Evolutionary conservation across 1,140 invertebrate genomes (phyloP).

Genomic region (Drosophila tsacasi): DNA sequence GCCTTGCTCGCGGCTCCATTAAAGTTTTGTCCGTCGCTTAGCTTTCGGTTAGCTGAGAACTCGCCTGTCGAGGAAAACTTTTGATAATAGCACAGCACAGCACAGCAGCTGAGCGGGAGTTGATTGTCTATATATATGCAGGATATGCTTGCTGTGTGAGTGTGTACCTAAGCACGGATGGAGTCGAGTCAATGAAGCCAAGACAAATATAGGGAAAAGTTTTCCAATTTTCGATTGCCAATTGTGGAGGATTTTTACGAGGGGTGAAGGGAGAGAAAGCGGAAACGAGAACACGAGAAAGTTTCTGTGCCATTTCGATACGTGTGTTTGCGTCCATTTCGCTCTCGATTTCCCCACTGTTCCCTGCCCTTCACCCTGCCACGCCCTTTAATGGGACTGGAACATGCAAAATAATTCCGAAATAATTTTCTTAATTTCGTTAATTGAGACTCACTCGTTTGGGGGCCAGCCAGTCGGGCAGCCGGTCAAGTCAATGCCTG

Average conservation of each 20-base stretch:
- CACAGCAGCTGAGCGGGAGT: constrained; percentile 41
- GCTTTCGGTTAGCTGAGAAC: constrained; percentile 52
- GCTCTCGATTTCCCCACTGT: constrained; percentile 14
- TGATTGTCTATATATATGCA: constrained; percentile 40
- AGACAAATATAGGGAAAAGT: constrained; percentile 83
- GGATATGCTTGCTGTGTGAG: not conserved
- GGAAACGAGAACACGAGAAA: constrained; percentile 61
- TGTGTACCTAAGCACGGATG: constrained; percentile 32
- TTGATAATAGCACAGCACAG: constrained; percentile 73
- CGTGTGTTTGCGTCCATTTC: constrained; percentile 31
- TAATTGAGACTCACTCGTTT: constrained; percentile 16
- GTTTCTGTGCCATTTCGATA: constrained; percentile 71
- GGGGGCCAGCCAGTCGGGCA: not conserved
- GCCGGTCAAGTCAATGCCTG: constrained; percentile 40
- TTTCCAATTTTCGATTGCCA: constrained; percentile 84
- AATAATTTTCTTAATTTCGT: constrained; percentile 39
- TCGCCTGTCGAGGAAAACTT: constrained; percentile 63
- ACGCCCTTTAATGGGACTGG: constrained; percentile 12
- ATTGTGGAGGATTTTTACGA: constrained; percentile 74
- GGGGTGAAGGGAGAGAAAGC: constrained; percentile 7
- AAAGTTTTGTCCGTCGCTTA: constrained; percentile 56
- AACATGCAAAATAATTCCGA: constrained; percentile 40
- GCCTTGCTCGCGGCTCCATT: constrained; percentile 25
- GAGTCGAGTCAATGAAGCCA: constrained; percentile 79
- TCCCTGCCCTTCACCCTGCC: not conserved